Conservation (phyloP, 1,140 invertebrate genomes). For the Eumeta japonica region DNA sequence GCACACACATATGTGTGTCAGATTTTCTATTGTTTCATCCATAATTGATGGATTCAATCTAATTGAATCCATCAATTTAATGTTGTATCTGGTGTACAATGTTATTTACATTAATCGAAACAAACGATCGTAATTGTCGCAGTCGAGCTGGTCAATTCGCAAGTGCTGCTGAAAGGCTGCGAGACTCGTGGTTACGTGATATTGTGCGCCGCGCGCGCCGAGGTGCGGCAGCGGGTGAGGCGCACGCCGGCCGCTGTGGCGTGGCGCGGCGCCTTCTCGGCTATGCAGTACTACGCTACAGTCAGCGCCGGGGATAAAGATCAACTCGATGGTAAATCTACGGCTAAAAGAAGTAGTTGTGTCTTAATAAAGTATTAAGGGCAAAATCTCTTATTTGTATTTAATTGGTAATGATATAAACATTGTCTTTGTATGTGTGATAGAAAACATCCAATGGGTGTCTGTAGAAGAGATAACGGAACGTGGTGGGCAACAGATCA, state of each 20-base stretch:
- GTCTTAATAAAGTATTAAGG: too few species aligned
- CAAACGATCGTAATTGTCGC: too few species aligned
- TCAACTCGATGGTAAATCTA: conserved; percentile 56
- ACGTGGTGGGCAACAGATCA: conserved; percentile 73
- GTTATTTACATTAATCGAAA: too few species aligned
- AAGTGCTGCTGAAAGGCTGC: conserved; percentile 92
- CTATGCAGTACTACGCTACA: conserved; percentile 99
- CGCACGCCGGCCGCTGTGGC: conserved; percentile 92
- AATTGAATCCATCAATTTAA: too few species aligned
- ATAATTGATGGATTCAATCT: too few species aligned
- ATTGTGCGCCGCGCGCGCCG: conserved; percentile 91
- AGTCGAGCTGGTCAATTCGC: conserved; percentile 94
- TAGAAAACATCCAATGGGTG: conserved; percentile 94
- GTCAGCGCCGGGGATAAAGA: conserved; percentile 83
- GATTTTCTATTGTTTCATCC: too few species aligned
- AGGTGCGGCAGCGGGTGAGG: conserved; percentile 88
- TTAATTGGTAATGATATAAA: too few species aligned
- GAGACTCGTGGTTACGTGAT: conserved; percentile 97
- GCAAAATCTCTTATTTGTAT: too few species aligned
- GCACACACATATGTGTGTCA: too few species aligned
- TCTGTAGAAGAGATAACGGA: conserved; percentile 88
- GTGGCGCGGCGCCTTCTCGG: conserved; percentile 91
- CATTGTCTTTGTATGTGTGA: too few species aligned
- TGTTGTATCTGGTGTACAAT: too few species aligned
- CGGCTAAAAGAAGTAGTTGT: too few species aligned